Percentiles rank a stretch among this genome's conserved stretches.
Evolutionary conservation across 2,888 invertebrate genomes (phyloP).

Genomic region (Stenodema calcarata): DNA sequence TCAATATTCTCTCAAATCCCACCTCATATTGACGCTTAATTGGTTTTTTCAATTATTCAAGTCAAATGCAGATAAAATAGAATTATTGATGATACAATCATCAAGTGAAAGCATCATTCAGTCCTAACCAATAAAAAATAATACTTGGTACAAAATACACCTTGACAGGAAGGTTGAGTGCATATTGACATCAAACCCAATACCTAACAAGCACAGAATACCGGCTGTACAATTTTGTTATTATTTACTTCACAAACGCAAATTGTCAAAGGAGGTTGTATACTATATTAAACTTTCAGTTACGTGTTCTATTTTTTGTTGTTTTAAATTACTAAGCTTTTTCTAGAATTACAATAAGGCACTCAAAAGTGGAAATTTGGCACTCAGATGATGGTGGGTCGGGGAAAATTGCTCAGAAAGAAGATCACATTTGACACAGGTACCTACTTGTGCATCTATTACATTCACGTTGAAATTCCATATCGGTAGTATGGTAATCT

Average conservation of each 20-base stretch:
- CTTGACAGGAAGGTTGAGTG: neutral
- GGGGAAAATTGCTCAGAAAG: neutral
- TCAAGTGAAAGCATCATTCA: neutral
- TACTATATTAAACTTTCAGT: neutral
- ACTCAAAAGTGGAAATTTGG: conserved; percentile 11
- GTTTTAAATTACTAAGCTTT: too few relatives aligned
- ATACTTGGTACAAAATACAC: neutral
- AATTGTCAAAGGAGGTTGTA: neutral
- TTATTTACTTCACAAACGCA: neutral
- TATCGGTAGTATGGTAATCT: neutral
- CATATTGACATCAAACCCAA: neutral
- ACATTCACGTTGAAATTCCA: neutral
- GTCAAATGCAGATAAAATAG: neutral
- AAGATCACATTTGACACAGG: neutral
- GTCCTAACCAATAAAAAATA: neutral
- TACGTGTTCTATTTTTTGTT: neutral
- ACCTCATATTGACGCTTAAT: too few relatives aligned
- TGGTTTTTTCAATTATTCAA: neutral
- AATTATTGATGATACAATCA: neutral
- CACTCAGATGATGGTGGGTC: neutral
- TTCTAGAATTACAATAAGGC: conserved; percentile 10
- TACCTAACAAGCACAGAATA: neutral
- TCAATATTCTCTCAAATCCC: neutral
- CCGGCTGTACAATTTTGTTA: neutral
- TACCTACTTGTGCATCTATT: neutral